phyloP scores from a whole-genome alignment of 2,888 invertebrate genomes.

The Ophion ellenae region DNA sequence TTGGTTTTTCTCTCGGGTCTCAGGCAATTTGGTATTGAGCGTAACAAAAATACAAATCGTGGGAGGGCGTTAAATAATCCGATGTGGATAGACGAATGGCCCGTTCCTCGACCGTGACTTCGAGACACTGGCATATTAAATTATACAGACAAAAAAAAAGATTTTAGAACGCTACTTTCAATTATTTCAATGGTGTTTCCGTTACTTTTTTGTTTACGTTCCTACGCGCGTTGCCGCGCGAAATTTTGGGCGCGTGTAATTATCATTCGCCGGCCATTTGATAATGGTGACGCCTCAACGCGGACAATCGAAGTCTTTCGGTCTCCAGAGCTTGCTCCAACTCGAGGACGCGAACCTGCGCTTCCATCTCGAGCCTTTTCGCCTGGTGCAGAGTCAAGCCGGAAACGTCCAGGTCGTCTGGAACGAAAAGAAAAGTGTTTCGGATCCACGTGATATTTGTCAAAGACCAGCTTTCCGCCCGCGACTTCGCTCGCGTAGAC shows the following conservation, averaged over 20 bases:
- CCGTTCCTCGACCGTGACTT: conserved; percentile 33
- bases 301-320: conserved; percentile 93
- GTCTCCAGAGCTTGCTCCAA: conserved; percentile 95
- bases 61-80: conserved; percentile 44
- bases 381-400: conserved; percentile 96
- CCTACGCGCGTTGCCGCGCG: not conserved
- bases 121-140: conserved; percentile 24
- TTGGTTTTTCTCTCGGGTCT: conserved; percentile 49
- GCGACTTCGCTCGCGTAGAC: too few relatives aligned
- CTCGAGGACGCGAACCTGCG: conserved; percentile 97
- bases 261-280: conserved; percentile 88
- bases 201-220: conserved; percentile 8
- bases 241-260: not conserved
- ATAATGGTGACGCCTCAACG: conserved; percentile 96
- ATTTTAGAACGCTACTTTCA: conserved; percentile 60
- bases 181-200: conserved; percentile 32
- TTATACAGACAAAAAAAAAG: conserved; percentile 15
- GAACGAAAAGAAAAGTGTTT: conserved; percentile 68
- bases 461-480: not conserved
- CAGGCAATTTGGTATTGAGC: conserved; percentile 52
- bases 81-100: conserved; percentile 36
- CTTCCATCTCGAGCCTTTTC: conserved; percentile 98
- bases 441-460: not conserved
- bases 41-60: conserved; percentile 62
- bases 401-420: conserved; percentile 95